Evolutionary conservation across 2,888 invertebrate genomes (phyloP), one percentile per base, ranked within the genome.

Genomic region (Theretra japonica): DNA sequence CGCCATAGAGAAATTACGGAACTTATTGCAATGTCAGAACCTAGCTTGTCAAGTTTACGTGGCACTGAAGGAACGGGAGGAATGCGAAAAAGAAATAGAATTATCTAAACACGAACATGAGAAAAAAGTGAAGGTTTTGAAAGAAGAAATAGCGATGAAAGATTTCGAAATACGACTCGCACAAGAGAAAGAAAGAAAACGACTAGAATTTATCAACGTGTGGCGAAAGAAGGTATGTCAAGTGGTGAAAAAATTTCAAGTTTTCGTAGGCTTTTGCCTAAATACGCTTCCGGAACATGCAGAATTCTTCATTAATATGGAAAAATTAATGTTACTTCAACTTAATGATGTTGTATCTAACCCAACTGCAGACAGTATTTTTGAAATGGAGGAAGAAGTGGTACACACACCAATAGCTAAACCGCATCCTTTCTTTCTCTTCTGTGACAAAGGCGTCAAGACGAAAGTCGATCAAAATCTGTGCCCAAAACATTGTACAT

Each of bases 11-110:
- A 93, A 90, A 69, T 68, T 91, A 19, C 81, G 90, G 70, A 80
- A 89, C 56, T 78, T 87, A 28, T 79, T 92, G 3, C 86, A 91
- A 79, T 90, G 89, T 75, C 89, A 90, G 79, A 93, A 90, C 70
- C 79, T 93, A n/a, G 94, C 94, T 8, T 93, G 94, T 81, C 89
- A 91, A 82, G 83, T 91, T 8, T 94, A 94, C 76, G 89, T 93
- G 1, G 90, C 92, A n/a, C 73, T 93, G 21, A 93, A 92, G 80
- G 94, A 94, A 80, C 84, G 86, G 74, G 89, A 91, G 72, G 88
- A 86, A 74, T 88, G 87, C 70, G 72, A 81, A 60, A 88, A 88
- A 79, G 85, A 89, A 80, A 82, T 86, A 2, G 81, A 88, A 23
- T 73, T 78, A 11, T 79, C 82, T 1, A 80, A 87, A 80, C 75